Evolutionary conservation across 2,797 vertebrate species (phyloP), one percentile per base, ranked within the genome.

Genomic region (Pseudochirops corinnae): DNA sequence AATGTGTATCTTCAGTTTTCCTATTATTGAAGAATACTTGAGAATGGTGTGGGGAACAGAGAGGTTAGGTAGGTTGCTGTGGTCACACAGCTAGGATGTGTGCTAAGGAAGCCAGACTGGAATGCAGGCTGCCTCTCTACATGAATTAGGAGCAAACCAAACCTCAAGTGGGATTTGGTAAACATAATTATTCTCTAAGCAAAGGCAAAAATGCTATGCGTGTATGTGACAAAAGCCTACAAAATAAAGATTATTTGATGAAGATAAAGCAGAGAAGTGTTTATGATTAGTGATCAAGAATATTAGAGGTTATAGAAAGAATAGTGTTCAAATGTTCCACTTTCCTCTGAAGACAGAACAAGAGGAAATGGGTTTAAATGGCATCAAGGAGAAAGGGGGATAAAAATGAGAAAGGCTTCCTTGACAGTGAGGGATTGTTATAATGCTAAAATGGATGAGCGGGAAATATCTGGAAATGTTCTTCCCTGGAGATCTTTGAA

Each of bases 401-500:
- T 87, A 92, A 90, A 95, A 91, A 93, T 82, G 62, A 55, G 33
- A 33, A 82, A 39, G 18, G 56, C 18, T 6, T 21, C 18, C 33
- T 21, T 14, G 55, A 56, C 28, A 93, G 92, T 56, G 91, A 58
- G 53, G 31, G n/a, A 67, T 57, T 58, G 90, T 92, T 52, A 39
- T 46, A 50, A 87, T 53, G 24, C 13, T 95, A 46, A 95, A 94
- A 87, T 87, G 91, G 53, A n/a, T 90, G 92, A 90, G 11, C 74
- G 57, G 55, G n/a, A 92, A 92, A 74, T 52, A 2, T 62, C 91
- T 92, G 14, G 55, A 58, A 92, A 29, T 56, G 33, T 92, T 94
- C 82, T 95, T 58, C 87, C 92, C 46, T 52, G 26, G 53, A 90
- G 52, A 94, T 58, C 58, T 92, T 92, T 58, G 93, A 94, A 95